Percentiles rank a stretch among this genome's conserved stretches.
These are phyloP conservation scores for Dreissena polymorpha DNA, from an alignment of 1,140 invertebrate species.

Conservation along the genomic window DNA sequence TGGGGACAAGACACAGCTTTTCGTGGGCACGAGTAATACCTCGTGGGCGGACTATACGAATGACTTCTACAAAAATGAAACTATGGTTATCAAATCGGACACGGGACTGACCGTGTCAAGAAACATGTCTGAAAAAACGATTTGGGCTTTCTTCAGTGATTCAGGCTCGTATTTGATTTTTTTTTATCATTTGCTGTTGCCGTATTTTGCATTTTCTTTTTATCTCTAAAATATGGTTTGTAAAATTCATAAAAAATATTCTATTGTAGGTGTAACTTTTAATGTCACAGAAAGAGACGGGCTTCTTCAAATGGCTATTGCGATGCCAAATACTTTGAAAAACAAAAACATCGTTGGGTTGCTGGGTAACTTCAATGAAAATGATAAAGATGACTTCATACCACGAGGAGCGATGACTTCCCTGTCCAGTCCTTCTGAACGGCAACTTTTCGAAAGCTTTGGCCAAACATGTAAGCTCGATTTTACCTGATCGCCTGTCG, in stretches of 20 bases:
- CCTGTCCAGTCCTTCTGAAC: conserved; percentile 48
- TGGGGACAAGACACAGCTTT: background rate
- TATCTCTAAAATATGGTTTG: too few relatives aligned
- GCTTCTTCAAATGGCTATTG: conserved; percentile 53
- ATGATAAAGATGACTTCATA: conserved; percentile 61
- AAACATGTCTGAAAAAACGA: background rate
- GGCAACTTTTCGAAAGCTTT: conserved; percentile 59
- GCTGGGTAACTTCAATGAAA: conserved; percentile 65
- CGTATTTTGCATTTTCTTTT: too few relatives aligned
- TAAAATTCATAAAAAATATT: too few relatives aligned
- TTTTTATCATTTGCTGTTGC: too few relatives aligned
- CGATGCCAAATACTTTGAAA: conserved; percentile 15
- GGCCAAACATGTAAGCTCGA: conserved; percentile 56
- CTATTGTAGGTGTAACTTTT: conserved; percentile 51
- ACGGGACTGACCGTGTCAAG: background rate
- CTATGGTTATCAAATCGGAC: background rate
- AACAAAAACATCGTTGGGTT: conserved; percentile 58
- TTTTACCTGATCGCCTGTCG: too few relatives aligned
- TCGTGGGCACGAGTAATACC: background rate
- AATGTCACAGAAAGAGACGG: conserved; percentile 45
- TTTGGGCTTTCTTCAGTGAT: background rate
- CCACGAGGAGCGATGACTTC: conserved; percentile 75
- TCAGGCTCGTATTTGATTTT: background rate
- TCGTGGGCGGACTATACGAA: background rate
- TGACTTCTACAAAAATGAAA: background rate